A percentile compares a stretch with the other conserved stretches of the same genome.
phyloP scores from a whole-genome alignment of 1,140 invertebrate species.

The Ips typographus region DNA sequence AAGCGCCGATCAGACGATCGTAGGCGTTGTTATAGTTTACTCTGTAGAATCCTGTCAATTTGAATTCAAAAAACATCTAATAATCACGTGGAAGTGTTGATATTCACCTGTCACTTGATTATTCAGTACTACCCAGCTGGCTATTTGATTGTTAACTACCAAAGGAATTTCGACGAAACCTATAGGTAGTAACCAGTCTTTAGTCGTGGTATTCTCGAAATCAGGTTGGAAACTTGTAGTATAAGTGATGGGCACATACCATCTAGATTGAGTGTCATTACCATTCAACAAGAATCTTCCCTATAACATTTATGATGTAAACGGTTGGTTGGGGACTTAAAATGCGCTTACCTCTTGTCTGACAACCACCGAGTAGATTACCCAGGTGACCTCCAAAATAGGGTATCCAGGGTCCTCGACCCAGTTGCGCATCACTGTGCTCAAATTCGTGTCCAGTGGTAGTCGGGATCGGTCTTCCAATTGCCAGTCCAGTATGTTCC shows the following conservation, averaged over 20 bases:
- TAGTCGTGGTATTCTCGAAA: constrained; percentile 58
- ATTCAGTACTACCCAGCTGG: constrained; percentile 70
- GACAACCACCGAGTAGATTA: constrained; percentile 32
- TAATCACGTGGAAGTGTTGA: neutral
- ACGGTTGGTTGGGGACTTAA: constrained; percentile 5
- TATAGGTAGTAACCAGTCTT: constrained; percentile 51
- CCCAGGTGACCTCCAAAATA: constrained; percentile 49
- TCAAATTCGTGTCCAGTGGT: constrained; percentile 44
- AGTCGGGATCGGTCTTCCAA: constrained; percentile 33
- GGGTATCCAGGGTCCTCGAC: constrained; percentile 64
- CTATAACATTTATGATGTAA: constrained; percentile 24
- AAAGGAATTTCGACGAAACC: constrained; percentile 38
- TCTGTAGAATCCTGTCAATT: constrained; percentile 67
- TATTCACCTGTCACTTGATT: constrained; percentile 62
- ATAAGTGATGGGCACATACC: constrained; percentile 66
- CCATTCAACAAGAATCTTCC: constrained; percentile 37
- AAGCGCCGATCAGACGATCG: constrained; percentile 59
- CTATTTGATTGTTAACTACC: constrained; percentile 42
- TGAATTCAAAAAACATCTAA: neutral
- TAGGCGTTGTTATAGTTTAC: constrained; percentile 79
- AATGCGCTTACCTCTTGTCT: constrained; percentile 33
- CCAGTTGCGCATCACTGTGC: constrained; percentile 63
- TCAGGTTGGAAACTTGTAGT: constrained; percentile 53
- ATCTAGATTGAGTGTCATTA: constrained; percentile 43
- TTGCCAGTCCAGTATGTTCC: constrained; percentile 31